A percentile compares a stretch with the other conserved stretches of the same genome.
phyloP scores from a whole-genome alignment of 2,888 invertebrate genomes.

The Ornithoptera priamus region DNA sequence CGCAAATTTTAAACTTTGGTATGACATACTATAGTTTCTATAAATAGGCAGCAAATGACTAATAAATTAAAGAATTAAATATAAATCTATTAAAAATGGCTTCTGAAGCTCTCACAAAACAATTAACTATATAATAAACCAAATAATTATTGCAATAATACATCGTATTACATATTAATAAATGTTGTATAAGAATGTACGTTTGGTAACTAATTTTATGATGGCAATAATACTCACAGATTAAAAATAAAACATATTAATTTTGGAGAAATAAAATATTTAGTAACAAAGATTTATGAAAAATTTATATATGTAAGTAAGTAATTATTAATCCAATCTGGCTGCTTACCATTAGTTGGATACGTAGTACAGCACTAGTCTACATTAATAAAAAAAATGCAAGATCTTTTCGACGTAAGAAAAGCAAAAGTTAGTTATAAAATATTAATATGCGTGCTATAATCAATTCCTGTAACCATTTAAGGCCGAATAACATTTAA shows the following conservation, averaged over 20 bases:
- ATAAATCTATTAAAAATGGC: slow-evolving; percentile 32
- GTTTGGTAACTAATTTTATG: slow-evolving; percentile 22
- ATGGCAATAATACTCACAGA: slow-evolving; percentile 10
- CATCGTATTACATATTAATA: background rate
- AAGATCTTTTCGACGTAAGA: too few species aligned
- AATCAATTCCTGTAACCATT: slow-evolving; percentile 15
- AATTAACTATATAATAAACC: background rate
- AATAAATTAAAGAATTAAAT: slow-evolving; percentile 43
- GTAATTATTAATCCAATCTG: too few species aligned
- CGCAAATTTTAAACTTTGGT: slow-evolving; percentile 71
- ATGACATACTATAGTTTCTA: slow-evolving; percentile 33
- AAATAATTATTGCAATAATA: background rate
- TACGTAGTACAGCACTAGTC: too few species aligned
- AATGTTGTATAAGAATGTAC: background rate
- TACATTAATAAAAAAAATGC: too few species aligned
- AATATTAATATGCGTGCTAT: background rate
- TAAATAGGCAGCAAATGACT: slow-evolving; percentile 28
- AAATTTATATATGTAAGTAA: background rate
- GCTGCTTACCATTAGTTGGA: too few species aligned
- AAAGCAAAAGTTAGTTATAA: too few species aligned
- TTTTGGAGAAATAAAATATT: background rate
- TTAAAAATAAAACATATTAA: background rate
- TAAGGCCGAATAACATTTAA: background rate
- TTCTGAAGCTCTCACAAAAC: slow-evolving; percentile 17
- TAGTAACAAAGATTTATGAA: background rate